Conservation (phyloP, 1,140 invertebrate species). For the Archegozetes longisetosus region DNA sequence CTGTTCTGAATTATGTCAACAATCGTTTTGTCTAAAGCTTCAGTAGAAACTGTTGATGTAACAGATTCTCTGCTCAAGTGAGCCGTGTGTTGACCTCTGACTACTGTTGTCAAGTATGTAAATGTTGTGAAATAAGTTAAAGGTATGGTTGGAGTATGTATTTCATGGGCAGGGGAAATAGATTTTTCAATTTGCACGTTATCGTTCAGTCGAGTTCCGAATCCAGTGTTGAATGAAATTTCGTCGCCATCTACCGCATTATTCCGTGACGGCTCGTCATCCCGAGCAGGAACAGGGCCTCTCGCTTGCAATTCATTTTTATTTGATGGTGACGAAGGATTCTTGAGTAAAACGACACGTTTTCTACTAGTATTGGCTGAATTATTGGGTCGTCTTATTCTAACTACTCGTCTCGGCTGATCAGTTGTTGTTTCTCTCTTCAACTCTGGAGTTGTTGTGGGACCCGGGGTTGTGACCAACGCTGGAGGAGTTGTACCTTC, state of each 20-base stretch:
- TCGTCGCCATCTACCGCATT: slow-evolving; percentile 4
- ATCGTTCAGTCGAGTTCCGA: neutral
- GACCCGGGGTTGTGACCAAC: neutral
- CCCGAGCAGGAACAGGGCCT: neutral
- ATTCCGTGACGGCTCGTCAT: slow-evolving; percentile 1
- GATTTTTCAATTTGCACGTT: no score
- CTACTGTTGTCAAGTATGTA: slow-evolving; percentile 20
- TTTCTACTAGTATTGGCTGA: neutral
- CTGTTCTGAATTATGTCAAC: slow-evolving; percentile 9
- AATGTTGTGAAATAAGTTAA: slow-evolving; percentile 18
- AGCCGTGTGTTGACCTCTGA: slow-evolving; percentile 17
- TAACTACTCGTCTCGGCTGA: neutral
- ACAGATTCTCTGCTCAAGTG: slow-evolving; percentile 13
- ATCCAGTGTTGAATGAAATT: neutral
- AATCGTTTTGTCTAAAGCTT: slow-evolving; percentile 14
- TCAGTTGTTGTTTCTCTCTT: neutral
- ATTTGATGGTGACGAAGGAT: neutral
- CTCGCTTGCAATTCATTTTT: neutral
- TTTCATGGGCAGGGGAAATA: neutral
- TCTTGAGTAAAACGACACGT: neutral
- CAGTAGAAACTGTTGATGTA: slow-evolving; percentile 5
- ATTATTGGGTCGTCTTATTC: neutral
- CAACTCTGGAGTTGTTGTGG: neutral
- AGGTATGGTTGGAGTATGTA: slow-evolving; percentile 15
- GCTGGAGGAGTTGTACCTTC: neutral